These are phyloP conservation scores for Nasalis larvatus DNA, from an alignment of 2,113 vertebrate species.

Conservation along the genomic window DNA sequence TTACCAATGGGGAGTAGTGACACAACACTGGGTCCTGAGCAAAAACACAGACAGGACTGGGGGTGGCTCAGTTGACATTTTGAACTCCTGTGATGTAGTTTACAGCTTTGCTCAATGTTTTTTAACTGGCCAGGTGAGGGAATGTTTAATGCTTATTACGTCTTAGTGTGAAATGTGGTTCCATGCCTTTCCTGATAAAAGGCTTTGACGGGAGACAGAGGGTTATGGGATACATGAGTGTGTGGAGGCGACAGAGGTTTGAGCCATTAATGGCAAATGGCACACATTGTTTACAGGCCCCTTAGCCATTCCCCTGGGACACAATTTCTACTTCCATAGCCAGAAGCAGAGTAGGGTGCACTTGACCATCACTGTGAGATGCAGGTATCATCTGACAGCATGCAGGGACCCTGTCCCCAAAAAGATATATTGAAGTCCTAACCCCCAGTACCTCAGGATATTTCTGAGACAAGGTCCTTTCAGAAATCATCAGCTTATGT, in stretches of 20 bases:
- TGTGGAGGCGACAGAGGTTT: background rate
- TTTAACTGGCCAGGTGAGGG: background rate
- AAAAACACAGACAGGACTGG: background rate
- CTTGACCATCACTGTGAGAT: background rate
- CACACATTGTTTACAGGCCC: background rate
- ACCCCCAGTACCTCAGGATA: background rate
- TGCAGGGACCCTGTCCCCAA: background rate
- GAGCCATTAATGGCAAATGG: background rate
- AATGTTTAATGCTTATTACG: background rate
- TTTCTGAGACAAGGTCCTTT: background rate
- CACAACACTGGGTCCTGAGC: background rate
- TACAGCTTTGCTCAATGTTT: background rate
- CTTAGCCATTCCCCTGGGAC: background rate
- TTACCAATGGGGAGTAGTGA: background rate
- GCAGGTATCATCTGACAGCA: too few relatives aligned
- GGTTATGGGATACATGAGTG: background rate
- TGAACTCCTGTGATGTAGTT: background rate
- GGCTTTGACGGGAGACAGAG: background rate
- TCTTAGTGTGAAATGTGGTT: background rate
- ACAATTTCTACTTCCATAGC: background rate
- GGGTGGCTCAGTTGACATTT: background rate
- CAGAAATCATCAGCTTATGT: background rate
- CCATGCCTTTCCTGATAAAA: background rate
- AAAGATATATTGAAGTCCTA: background rate
- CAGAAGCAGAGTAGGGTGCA: background rate